phyloP scores from a whole-genome alignment of 2,888 invertebrate genomes.

The Scaptomyza parva region DNA sequence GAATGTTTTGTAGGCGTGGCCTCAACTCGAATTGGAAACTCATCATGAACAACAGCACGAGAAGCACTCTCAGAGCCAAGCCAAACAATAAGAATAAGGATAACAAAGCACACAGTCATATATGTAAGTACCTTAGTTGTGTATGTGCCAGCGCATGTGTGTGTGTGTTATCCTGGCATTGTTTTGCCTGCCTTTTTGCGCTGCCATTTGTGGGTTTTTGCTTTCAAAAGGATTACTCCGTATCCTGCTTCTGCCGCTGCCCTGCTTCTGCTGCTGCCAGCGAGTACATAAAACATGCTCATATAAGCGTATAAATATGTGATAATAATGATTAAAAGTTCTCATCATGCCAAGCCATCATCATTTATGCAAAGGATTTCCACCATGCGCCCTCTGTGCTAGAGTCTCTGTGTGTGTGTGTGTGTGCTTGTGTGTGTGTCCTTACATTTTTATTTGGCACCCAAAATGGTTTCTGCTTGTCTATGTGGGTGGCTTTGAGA shows the following conservation, averaged over 20 bases:
- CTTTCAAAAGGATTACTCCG: constrained; percentile 78
- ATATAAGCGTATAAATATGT: constrained; percentile 83
- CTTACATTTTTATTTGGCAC: constrained; percentile 80
- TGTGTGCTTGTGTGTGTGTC: constrained; percentile 38
- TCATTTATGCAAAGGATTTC: constrained; percentile 81
- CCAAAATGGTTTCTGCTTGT: constrained; percentile 35
- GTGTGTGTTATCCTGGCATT: constrained; percentile 49
- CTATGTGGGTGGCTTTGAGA: constrained; percentile 51
- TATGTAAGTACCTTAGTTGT: constrained; percentile 35
- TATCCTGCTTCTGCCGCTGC: constrained; percentile 23
- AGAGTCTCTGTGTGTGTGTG: constrained; percentile 12
- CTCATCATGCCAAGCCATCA: constrained; percentile 78
- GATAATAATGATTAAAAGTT: constrained; percentile 83
- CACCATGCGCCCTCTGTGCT: constrained; percentile 34
- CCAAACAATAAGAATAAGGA: constrained; percentile 67
- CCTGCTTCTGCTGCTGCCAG: constrained; percentile 34
- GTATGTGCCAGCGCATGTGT: constrained; percentile 15
- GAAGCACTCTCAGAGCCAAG: constrained; percentile 51
- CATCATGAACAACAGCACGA: constrained; percentile 58
- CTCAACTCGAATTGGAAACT: constrained; percentile 70
- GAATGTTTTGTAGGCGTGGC: constrained; percentile 64
- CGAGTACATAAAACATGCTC: constrained; percentile 83
- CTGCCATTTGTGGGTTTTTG: constrained; percentile 83
- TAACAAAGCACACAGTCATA: constrained; percentile 59
- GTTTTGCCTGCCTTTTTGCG: constrained; percentile 72